Base-by-base conservation (phyloP, 2,888 invertebrate species). In the Eupithecia abbreviata region DNA sequence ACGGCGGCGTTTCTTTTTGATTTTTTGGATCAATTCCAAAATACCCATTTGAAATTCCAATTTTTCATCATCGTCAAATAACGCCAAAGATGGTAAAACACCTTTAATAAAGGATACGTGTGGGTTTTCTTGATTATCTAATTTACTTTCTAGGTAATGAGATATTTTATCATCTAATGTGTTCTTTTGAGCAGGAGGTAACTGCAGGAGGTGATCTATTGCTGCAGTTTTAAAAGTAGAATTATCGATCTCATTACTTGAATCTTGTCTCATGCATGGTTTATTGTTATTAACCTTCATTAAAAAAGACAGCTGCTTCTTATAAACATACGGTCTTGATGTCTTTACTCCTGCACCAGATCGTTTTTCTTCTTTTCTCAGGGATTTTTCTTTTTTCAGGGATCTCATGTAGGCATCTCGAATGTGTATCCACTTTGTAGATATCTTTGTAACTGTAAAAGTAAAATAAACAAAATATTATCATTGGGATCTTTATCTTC, bases 51-150 rank as follows among this genome's bases (percentile, higher is more conserved):
- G 15, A 49, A 65, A 65, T 65, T 51, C 51, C n/a, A 73, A 13
- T 68, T 45, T 68, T 47, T 71, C 47, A 43, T 58, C 72, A 71
- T 51, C 42, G n/a, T 47, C 47, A 47, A 69, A 69, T 69, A 69
- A 69, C 6, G 43, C 47, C 47, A 69, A 69, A 51, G 51, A 51
- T n/a, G 51, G 51, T n/a, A 51, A 51, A 51, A 51, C 51, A n/a
- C 51, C 51, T 51, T 51, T 51, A 5, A 51, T 51, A 51, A 51
- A 51, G n/a, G 51, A 51, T 15, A 51, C n/a, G n/a, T 51, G 51
- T 2, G 15, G 51, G 51, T 51, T 15, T 51, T 51, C 51, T 51
- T 51, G 51, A 51, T 15, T n/a, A n/a, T 51, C 51, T 0, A 51
- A 51, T 51, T 51, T n/a, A 6, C 7, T 7, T n/a, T n/a, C n/a